phyloP scores from a whole-genome alignment of 2,888 invertebrate species.

The Dexiosoma caninum region DNA sequence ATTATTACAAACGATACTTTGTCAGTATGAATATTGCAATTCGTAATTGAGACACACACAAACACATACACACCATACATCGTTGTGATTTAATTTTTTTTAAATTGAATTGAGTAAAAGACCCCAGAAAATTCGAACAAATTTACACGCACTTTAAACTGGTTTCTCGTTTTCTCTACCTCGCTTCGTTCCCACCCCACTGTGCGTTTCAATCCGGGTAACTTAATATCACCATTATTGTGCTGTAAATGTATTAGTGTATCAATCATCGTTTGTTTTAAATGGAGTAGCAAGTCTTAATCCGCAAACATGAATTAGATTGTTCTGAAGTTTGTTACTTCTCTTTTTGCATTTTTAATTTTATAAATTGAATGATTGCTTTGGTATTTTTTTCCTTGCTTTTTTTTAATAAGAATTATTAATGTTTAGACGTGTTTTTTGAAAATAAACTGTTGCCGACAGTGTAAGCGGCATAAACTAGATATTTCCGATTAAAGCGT shows the following conservation, averaged over 20 bases:
- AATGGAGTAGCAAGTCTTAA: slow-evolving; percentile 7
- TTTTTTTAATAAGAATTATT: not conserved
- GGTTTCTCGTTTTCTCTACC: not conserved
- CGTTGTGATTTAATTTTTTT: slow-evolving; percentile 15
- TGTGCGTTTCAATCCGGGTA: not conserved
- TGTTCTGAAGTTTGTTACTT: no score
- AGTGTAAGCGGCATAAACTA: slow-evolving; percentile 21
- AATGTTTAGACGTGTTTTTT: not conserved
- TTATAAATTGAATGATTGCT: slow-evolving; percentile 60
- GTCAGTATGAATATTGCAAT: slow-evolving; percentile 31
- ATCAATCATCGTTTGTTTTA: slow-evolving; percentile 28
- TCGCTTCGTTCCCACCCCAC: no score
- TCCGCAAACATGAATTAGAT: slow-evolving; percentile 10
- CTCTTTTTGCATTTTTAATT: slow-evolving; percentile 28
- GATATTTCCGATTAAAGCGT: slow-evolving; percentile 49
- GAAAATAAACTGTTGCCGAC: slow-evolving; percentile 25
- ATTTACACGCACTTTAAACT: slow-evolving; percentile 31
- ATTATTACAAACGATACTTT: slow-evolving; percentile 53
- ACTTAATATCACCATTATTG: not conserved
- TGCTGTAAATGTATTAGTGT: slow-evolving; percentile 9
- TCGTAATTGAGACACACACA: slow-evolving; percentile 8
- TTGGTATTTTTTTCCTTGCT: not conserved
- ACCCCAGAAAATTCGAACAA: slow-evolving; percentile 32
- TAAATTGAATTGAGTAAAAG: slow-evolving; percentile 30
- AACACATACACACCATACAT: not conserved